phyloP scores from a whole-genome alignment of 2,888 invertebrate genomes.

The Callimorpha dominula region DNA sequence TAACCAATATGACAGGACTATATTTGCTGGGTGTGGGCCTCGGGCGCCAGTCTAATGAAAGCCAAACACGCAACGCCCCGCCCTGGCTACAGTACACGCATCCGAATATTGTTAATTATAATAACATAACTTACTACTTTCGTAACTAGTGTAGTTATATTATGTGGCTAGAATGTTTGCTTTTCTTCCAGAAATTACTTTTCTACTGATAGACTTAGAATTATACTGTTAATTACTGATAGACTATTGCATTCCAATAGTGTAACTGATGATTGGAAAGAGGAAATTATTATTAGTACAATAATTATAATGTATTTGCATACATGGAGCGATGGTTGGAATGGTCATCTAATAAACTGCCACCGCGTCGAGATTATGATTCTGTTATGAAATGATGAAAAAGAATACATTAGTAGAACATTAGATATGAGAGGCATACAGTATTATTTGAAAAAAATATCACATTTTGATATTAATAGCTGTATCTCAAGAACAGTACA shows the following conservation, averaged over 20 bases:
- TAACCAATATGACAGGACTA: slow-evolving; percentile 58
- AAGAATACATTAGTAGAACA: too few relatives aligned
- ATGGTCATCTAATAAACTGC: too few relatives aligned
- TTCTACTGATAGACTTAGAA: slow-evolving; percentile 12
- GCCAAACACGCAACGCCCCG: slow-evolving; percentile 78
- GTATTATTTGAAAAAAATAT: too few relatives aligned
- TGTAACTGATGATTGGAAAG: not conserved
- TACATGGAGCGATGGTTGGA: too few relatives aligned
- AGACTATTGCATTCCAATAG: not conserved
- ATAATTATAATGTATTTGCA: too few relatives aligned
- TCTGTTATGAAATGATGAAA: too few relatives aligned
- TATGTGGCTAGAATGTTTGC: slow-evolving; percentile 27
- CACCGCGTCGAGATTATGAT: too few relatives aligned
- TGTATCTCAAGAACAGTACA: too few relatives aligned
- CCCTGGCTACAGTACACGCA: slow-evolving; percentile 56
- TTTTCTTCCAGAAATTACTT: slow-evolving; percentile 15
- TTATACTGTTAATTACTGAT: too few relatives aligned
- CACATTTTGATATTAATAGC: too few relatives aligned
- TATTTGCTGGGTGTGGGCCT: slow-evolving; percentile 70
- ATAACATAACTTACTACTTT: slow-evolving; percentile 54
- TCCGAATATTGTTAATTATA: slow-evolving; percentile 62
- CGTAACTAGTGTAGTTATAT: slow-evolving; percentile 32
- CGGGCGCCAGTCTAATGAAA: slow-evolving; percentile 76
- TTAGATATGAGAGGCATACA: too few relatives aligned
- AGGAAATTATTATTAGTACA: too few relatives aligned